Evolutionary conservation across 1,140 invertebrate species (phyloP).

Genomic region (Ceratina japonica): DNA sequence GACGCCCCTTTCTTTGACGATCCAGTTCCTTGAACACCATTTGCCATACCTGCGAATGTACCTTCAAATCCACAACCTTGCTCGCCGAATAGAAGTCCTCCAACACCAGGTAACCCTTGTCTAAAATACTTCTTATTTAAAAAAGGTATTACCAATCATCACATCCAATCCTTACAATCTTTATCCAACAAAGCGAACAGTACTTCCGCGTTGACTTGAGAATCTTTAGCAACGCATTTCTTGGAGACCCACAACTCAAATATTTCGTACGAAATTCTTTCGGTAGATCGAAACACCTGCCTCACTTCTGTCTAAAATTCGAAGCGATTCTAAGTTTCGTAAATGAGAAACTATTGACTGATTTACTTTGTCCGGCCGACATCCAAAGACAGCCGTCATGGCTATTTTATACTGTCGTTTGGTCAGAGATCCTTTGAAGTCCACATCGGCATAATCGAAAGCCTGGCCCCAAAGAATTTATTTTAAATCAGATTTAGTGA

Average conservation of each 20-base stretch:
- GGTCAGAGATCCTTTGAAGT: constrained; percentile 20
- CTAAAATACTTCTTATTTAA: neutral
- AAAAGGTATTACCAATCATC: too few relatives aligned
- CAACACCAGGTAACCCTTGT: constrained; percentile 41
- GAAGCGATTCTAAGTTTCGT: neutral
- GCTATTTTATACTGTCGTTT: constrained; percentile 50
- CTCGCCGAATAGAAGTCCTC: constrained; percentile 38
- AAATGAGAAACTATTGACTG: neutral
- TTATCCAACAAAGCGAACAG: constrained; percentile 43
- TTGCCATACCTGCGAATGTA: constrained; percentile 23
- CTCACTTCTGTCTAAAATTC: constrained; percentile 38
- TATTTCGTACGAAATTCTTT: constrained; percentile 15
- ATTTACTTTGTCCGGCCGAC: constrained; percentile 45
- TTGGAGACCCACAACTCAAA: constrained; percentile 28
- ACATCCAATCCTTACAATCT: constrained; percentile 27
- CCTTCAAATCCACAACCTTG: constrained; percentile 18
- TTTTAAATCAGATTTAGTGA: too few relatives aligned
- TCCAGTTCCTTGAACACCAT: constrained; percentile 49
- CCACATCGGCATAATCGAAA: constrained; percentile 45
- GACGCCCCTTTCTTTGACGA: constrained; percentile 29
- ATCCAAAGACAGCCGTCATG: constrained; percentile 53
- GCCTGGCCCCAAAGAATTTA: constrained; percentile 16
- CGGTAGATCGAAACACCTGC: constrained; percentile 25
- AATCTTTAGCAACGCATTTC: neutral
- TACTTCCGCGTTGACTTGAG: constrained; percentile 1